These are phyloP conservation scores for Gadus chalcogrammus DNA, from an alignment of 2,113 vertebrate species.

Conservation along the genomic window DNA sequence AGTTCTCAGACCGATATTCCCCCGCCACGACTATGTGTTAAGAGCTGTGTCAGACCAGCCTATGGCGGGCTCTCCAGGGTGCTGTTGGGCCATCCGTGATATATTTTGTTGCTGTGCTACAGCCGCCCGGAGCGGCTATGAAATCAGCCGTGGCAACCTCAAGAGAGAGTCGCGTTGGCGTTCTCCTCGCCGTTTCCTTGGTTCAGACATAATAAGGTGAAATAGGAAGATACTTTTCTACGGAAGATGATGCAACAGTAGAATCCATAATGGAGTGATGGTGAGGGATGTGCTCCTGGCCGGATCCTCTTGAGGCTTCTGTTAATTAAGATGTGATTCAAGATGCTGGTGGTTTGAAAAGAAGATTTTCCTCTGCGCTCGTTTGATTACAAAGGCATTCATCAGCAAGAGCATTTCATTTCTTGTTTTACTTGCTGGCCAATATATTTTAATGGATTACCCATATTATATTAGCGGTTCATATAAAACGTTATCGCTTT, in stretches of 20 bases:
- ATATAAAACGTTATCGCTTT: neutral
- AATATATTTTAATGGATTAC: neutral
- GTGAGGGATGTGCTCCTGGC: slow-evolving; percentile 21
- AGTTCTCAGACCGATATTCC: too few species aligned
- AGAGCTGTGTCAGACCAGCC: slow-evolving; percentile 42
- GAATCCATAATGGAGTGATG: slow-evolving; percentile 17
- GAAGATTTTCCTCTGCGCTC: slow-evolving; percentile 54
- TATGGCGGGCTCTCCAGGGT: slow-evolving; percentile 17
- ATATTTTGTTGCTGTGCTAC: slow-evolving; percentile 46
- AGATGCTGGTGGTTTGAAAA: slow-evolving; percentile 56
- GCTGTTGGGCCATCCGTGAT: slow-evolving; percentile 49
- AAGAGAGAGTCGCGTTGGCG: slow-evolving; percentile 12
- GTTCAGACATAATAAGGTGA: slow-evolving; percentile 11
- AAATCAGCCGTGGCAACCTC: slow-evolving; percentile 49
- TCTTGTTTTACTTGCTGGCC: neutral
- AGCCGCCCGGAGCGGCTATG: slow-evolving; percentile 38
- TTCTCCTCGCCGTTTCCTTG: slow-evolving; percentile 9
- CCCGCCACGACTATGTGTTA: slow-evolving; percentile 23
- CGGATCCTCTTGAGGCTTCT: slow-evolving; percentile 30
- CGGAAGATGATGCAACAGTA: slow-evolving; percentile 9
- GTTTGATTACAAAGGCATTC: slow-evolving; percentile 50
- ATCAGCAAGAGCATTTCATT: slow-evolving; percentile 6
- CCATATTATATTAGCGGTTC: too few species aligned
- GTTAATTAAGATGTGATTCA: slow-evolving; percentile 52
- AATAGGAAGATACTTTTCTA: slow-evolving; percentile 8